Base-by-base conservation (phyloP, 2,797 vertebrate species). In the Poecilia wingei region DNA sequence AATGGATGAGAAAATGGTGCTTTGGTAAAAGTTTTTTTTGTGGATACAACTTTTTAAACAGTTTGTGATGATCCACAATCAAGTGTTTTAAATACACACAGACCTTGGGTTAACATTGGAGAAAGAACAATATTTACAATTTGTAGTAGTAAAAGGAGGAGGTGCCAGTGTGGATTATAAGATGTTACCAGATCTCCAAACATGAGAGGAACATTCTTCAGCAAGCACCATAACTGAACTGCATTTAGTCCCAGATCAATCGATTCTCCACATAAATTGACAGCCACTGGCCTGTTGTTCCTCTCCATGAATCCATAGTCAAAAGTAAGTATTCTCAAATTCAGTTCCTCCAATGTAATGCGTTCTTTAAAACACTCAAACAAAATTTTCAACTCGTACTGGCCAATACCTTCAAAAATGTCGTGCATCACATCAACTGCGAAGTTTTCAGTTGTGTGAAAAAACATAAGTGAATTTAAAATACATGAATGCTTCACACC, bases 221-320 rank as follows among this genome's bases (percentile, higher is more conserved):
- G 22, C 36, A 82, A 81, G 79, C 84, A 88, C 85, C 82, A 78
- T 36, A 78, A 81, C 75, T 88, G 76, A 84, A 70, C 14, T 75
- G 84, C 77, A 78, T 83, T 87, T n/a, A 89, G 16, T 9, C 86
- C 79, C 75, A 89, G 78, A 39, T 84, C 66, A 0, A 88, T 86
- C 53, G 69, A 79, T 45, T 0, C 45, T 1, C 84, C 77, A 85
- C 86, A 68, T 69, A 87, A 46, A 79, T 82, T 74, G 12, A 74
- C n/a, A 8, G 84, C 72, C 72, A 41, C 82, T 75, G 75, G 83
- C 16, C 47, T 49, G 47, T 49, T 49, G 47, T 49, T 49, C 18
- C 47, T 49, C 47, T 49, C 47, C 16, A 49, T 49, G 47, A 49
- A 49, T 49, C 47, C 47, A 49, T 49, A 49, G 47, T 49, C 5